Conservation (phyloP, 2,113 vertebrate species). For the Cardinalis cardinalis region DNA sequence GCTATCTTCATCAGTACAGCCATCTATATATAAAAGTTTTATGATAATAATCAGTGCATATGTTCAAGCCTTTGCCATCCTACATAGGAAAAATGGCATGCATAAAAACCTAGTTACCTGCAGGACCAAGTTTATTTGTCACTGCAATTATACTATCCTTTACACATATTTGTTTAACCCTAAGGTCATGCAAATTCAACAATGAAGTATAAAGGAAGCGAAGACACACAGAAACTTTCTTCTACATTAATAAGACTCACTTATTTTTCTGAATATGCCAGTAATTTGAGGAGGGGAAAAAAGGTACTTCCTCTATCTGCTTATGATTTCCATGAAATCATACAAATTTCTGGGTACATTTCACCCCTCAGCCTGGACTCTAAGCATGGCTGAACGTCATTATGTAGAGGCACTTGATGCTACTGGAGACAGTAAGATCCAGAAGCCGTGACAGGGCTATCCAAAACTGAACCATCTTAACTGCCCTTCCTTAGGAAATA, state of each 20-base stretch:
- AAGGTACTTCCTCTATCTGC: neutral
- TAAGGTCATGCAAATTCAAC: slow-evolving; percentile 10
- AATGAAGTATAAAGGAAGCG: neutral
- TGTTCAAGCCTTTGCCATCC: neutral
- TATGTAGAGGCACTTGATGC: neutral
- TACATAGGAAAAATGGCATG: neutral
- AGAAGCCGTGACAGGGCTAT: neutral
- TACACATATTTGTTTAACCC: slow-evolving; percentile 32
- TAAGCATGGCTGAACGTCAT: neutral
- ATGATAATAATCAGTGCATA: neutral
- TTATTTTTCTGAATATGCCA: neutral
- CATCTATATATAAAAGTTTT: neutral
- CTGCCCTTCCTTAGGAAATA: neutral
- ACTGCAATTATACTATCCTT: neutral
- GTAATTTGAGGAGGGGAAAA: neutral
- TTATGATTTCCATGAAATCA: neutral
- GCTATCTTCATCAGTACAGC: neutral
- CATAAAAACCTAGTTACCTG: neutral
- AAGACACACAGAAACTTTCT: neutral
- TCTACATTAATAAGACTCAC: neutral
- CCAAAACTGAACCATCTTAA: neutral
- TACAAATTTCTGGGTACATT: neutral
- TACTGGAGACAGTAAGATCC: neutral
- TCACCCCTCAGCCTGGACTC: neutral
- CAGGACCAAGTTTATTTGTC: slow-evolving; percentile 4